Base-by-base conservation (phyloP, 2,797 vertebrate genomes). In the Mus minutoides region DNA sequence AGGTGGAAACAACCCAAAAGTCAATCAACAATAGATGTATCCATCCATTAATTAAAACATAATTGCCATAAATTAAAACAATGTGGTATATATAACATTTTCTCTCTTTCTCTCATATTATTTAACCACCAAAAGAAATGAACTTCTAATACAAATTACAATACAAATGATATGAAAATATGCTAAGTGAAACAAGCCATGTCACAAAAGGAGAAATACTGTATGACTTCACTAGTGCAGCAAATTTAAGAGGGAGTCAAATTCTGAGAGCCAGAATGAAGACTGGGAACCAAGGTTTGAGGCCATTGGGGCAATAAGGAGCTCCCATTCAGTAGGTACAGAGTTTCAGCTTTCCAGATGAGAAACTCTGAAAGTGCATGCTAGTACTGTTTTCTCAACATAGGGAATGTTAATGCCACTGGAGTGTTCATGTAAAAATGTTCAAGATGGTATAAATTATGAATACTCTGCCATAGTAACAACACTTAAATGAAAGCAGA, bases 81-180 rank as follows among this genome's bases (percentile, higher is more conserved):
- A 43, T 88, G 67, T 40, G 8, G 24, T 29, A 8, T 56, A 17
- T 10, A 56, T 16, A 40, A 5, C 17, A 34, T 85, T 49, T 29
- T 84, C 21, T 82, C 1, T 34, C 16, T 64, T 34, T 64, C 29
- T 19, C 11, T 83, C 17, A 34, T 64, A 86, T 91, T 86, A 84
- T 19, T 76, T 21, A 46, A 56, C 49, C 71, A 90, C 92, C 69
- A 58, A 90, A 95, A 75, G 77, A 31, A 90, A 88, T 77, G 69
- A 71, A 54, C 49, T 83, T 94, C 26, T 80, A 37, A 88, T 22
- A 86, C 37, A 80, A 78, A 69, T 77, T 77, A 79, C n/a, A 84
- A 76, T 34, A 84, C 29, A 31, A 67, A 62, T 92, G 29, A 88
- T 54, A 34, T 69, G 82, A 96, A 88, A 40, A 69, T 37, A 71